These are phyloP conservation scores for Limonius californicus DNA, from an alignment of 1,140 invertebrate genomes.

Conservation along the genomic window DNA sequence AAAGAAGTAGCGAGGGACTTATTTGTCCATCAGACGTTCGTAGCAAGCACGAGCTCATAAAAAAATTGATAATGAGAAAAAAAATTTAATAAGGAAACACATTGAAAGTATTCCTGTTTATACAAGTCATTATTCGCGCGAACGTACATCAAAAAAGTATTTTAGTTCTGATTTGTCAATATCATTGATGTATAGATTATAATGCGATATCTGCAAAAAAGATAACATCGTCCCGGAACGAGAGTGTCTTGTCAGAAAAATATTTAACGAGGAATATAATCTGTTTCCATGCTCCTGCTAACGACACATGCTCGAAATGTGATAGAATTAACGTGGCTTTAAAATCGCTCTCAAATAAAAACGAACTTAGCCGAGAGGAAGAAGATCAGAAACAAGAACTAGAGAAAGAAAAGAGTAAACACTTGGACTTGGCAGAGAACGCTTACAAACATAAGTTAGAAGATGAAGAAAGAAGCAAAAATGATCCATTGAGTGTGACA, in stretches of 20 bases:
- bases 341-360: neutral
- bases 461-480: neutral
- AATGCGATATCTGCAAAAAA: neutral
- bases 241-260: neutral
- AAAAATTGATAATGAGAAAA: neutral
- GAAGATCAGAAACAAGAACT: neutral
- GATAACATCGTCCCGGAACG: neutral
- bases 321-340: neutral
- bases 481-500: slow-evolving; percentile 21
- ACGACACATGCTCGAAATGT: slow-evolving; percentile 9
- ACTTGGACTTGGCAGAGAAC: neutral
- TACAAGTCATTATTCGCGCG: slow-evolving; percentile 3
- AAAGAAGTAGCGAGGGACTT: neutral
- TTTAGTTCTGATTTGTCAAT: neutral
- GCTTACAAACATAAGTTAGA: neutral
- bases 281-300: neutral
- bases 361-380: neutral
- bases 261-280: slow-evolving; percentile 13
- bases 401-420: neutral
- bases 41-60: neutral
- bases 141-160: slow-evolving; percentile 4
- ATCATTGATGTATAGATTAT: neutral
- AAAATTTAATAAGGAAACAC: slow-evolving; percentile 1
- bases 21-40: neutral
- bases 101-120: slow-evolving; percentile 1